phyloP scores from a whole-genome alignment of 1,140 invertebrate genomes.

The Drosophila repletoides region DNA sequence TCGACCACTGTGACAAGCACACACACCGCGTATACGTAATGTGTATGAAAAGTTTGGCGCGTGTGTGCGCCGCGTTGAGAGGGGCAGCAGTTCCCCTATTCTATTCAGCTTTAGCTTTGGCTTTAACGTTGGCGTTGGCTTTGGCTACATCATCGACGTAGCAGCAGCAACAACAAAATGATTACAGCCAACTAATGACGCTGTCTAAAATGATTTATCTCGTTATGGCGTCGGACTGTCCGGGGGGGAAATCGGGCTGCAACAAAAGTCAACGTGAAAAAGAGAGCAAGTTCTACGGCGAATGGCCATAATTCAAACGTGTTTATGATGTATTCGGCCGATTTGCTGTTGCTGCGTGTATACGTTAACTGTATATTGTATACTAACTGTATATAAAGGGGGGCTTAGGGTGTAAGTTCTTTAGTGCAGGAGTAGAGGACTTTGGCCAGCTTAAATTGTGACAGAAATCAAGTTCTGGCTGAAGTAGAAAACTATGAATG shows the following conservation, averaged over 20 bases:
- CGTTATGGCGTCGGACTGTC: constrained; percentile 61
- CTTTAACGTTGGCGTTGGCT: neutral
- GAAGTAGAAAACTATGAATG: constrained; percentile 16
- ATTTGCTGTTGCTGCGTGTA: constrained; percentile 42
- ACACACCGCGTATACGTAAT: constrained; percentile 56
- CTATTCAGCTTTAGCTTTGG: neutral
- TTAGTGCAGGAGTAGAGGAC: no score
- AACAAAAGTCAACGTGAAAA: constrained; percentile 66
- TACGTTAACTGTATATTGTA: constrained; percentile 17
- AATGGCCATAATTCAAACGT: constrained; percentile 70
- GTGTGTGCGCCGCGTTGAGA: constrained; percentile 19
- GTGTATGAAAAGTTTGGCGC: constrained; percentile 60
- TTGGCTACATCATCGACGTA: constrained; percentile 28
- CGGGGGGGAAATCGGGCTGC: constrained; percentile 28
- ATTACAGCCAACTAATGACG: constrained; percentile 80
- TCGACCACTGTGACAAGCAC: no score
- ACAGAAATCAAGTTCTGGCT: constrained; percentile 30
- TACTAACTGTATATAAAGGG: neutral
- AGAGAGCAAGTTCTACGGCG: constrained; percentile 43
- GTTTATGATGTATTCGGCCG: constrained; percentile 69
- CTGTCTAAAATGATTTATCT: constrained; percentile 81
- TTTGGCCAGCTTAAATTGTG: constrained; percentile 30
- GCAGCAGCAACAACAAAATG: constrained; percentile 56
- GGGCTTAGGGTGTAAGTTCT: neutral
- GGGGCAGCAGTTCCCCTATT: constrained; percentile 6